phyloP scores from a whole-genome alignment of 2,113 vertebrate genomes.

The Todiramphus saurophagus region DNA sequence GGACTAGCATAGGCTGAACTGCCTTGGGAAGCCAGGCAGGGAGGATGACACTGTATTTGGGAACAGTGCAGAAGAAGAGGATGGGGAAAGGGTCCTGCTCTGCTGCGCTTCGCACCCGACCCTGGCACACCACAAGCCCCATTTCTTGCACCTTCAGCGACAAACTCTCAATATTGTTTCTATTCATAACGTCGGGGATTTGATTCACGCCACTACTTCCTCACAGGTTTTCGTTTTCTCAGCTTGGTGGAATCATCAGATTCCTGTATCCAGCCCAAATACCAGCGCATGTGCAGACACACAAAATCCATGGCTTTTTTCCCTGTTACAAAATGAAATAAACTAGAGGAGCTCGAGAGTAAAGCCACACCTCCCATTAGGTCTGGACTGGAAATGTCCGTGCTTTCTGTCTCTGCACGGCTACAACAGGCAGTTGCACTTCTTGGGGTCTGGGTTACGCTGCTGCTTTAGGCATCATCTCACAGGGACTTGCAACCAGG shows the following conservation, averaged over 20 bases:
- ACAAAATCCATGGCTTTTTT: background rate
- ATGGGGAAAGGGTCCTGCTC: background rate
- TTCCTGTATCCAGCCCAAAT: background rate
- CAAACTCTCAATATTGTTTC: background rate
- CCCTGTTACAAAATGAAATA: background rate
- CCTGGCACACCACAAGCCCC: too few species aligned
- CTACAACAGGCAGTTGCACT: background rate
- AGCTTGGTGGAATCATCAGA: background rate
- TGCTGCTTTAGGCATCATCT: background rate
- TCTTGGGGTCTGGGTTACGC: background rate
- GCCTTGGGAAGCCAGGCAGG: background rate
- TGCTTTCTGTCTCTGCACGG: background rate
- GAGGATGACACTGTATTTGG: accelerated
- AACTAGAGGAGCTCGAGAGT: background rate
- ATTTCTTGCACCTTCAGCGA: background rate
- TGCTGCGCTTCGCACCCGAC: background rate
- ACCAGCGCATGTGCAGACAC: too few species aligned
- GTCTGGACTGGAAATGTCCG: background rate
- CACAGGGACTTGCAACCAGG: background rate
- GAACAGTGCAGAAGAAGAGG: background rate
- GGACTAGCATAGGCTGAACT: background rate
- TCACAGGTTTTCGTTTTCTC: background rate
- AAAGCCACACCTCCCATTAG: background rate
- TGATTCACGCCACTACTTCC: background rate
- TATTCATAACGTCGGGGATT: background rate